Conservation (phyloP, 2,888 invertebrate genomes). For the Neoitamus cyanurus region DNA sequence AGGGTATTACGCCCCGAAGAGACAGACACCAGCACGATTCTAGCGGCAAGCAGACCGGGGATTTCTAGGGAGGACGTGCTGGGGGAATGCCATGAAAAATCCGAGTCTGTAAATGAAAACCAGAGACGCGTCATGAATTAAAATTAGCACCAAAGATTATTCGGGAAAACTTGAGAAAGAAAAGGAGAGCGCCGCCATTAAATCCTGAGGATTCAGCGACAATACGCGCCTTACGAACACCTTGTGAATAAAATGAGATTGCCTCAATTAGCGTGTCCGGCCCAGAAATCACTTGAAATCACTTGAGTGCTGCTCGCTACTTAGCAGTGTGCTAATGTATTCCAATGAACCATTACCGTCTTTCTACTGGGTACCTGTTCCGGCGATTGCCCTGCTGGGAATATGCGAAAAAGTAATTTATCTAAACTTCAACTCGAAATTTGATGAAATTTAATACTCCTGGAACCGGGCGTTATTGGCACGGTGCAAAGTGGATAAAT, state of each 20-base stretch:
- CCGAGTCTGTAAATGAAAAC: constrained; percentile 43
- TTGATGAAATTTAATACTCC: constrained; percentile 53
- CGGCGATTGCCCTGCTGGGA: background rate
- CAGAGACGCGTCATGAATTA: constrained; percentile 36
- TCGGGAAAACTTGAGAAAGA: background rate
- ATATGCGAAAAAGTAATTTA: constrained; percentile 46
- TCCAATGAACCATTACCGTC: constrained; percentile 11
- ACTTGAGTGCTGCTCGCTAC: constrained; percentile 4
- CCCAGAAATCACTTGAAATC: constrained; percentile 25
- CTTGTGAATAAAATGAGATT: background rate
- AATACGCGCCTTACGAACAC: background rate
- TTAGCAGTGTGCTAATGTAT: constrained; percentile 3
- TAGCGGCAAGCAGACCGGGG: background rate
- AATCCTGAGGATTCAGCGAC: background rate
- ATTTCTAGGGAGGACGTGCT: background rate
- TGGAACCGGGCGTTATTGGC: constrained; percentile 47
- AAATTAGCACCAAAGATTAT: constrained; percentile 27
- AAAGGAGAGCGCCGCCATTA: background rate
- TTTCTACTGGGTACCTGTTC: background rate
- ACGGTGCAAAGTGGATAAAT: constrained; percentile 47
- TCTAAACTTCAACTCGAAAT: constrained; percentile 48
- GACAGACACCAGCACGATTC: background rate
- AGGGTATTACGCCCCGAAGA: constrained; percentile 30
- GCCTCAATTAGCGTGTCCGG: constrained; percentile 1
- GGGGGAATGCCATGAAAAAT: constrained; percentile 15